These are phyloP conservation scores for Drosophila novamexicana DNA, from an alignment of 1,140 invertebrate species.

Conservation along the genomic window DNA sequence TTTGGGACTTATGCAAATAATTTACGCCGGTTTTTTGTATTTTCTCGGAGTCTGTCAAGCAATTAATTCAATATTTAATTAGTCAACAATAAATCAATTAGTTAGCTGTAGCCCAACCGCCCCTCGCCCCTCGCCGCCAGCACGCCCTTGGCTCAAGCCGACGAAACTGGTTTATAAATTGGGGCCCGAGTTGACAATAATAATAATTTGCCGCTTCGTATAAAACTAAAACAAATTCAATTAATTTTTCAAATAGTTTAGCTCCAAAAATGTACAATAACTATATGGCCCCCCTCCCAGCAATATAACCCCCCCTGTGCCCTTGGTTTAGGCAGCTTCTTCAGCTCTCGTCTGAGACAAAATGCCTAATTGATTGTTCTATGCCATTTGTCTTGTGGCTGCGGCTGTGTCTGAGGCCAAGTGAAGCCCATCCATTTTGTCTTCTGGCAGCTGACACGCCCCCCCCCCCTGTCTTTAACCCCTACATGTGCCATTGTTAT, in stretches of 20 bases:
- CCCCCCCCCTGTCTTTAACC: neutral
- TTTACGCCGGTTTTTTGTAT: conserved; percentile 47
- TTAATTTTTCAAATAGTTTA: conserved; percentile 71
- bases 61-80: conserved; percentile 83
- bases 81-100: conserved; percentile 82
- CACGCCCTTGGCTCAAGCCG: conserved; percentile 10
- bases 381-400: conserved; percentile 66
- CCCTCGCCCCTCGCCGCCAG: no score
- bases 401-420: conserved; percentile 37
- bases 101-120: conserved; percentile 30
- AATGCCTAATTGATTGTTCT: conserved; percentile 74
- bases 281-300: conserved; percentile 15
- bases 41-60: conserved; percentile 51
- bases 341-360: conserved; percentile 39
- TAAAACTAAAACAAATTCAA: conserved; percentile 72
- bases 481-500: conserved; percentile 58
- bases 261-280: conserved; percentile 55
- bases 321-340: conserved; percentile 41
- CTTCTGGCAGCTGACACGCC: conserved; percentile 41
- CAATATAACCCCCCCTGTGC: neutral
- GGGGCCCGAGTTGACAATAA: conserved; percentile 62
- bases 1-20: conserved; percentile 68
- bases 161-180: conserved; percentile 71
- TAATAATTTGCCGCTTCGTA: conserved; percentile 62
- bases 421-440: conserved; percentile 42